Base-by-base conservation (phyloP, 92 coral and sea anemone genomes). In the Palythoa heliodiscus region DNA sequence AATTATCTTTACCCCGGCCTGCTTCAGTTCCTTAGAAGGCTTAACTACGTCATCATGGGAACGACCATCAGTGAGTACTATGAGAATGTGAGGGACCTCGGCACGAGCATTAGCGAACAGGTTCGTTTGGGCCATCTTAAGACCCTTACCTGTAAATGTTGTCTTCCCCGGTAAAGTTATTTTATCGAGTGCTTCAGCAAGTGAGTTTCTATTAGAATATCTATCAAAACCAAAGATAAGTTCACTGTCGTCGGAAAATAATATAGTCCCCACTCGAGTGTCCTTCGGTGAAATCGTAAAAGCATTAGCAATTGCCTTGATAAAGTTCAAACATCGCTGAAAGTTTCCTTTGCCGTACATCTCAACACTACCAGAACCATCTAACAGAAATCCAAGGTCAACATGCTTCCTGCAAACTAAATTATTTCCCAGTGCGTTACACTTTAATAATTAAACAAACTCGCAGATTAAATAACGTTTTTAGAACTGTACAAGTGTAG, bases 281-380 rank as follows among this genome's bases (percentile, higher is more conserved):
- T 86, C 91, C 19, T 81, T 71, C 11, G 82, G 76, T 10, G 92
- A 89, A 24, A 93, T 85, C 5, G 70, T 85, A 71, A 93, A 93
- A 52, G 97, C 88, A 1, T 67, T 73, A 7, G 90, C 76, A 14
- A 91, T 76, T 19, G 85, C 70, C 64, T 89, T 93, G 7, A 93
- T 89, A 64, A 93, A 93, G 64, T 93, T 82, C 83, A 89, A 71
- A 17, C 92, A 87, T 25, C 79, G 68, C 68, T 87, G 87, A 70
- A 91, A 91, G 71, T 89, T 93, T 67, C 95, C 97, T 69, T 80
- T 91, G 25, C 97, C 97, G 78, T 93, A 93, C 94, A 93, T 91
- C 77, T 91, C 97, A 25, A 93, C 87, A 79, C 97, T 93, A 50
- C 95, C 97, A 8, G 97, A 93, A 11, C 93, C 96, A 35, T 93